Evolutionary conservation across 2,113 vertebrate genomes (phyloP), one percentile per base, ranked within the genome.

Genomic region (Elaphurus davidianus): DNA sequence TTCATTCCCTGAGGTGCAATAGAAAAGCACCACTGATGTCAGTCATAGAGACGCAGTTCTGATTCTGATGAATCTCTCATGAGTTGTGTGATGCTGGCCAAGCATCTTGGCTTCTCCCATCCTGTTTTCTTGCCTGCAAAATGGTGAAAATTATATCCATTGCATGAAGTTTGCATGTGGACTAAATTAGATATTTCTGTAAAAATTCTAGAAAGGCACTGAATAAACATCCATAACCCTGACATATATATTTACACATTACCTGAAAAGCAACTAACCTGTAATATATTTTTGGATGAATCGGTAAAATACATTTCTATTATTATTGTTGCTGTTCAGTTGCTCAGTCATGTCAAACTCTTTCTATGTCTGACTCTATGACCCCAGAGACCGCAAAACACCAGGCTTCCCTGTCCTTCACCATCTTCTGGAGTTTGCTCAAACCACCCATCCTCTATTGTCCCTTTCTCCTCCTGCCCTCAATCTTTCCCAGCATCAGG

Each of bases 1-100:
- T 40, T 5, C 21, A 81, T 25, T 15, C n/a, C 28, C 4, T 7
- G 3, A 30, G 17, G 3, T 52, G 16, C 21, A 14, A 6, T 6
- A 28, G 47, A 47, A 62, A 59, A 27, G 7, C 40, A 23, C 1
- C 6, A 3, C 27, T 45, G 43, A 36, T 25, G 7, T 76, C 36
- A 62, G 16, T n/a, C 16, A 15, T 2, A 62, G 27, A 30, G n/a
- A 6, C 19, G 1, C 0, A 0, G 28, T 17, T 71, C 59, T 43
- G 45, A 43, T 2, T 57, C 43, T 17, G 2, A 23, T 45, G 28
- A 15, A 33, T 36, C 17, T 83, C 71, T 55, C 9, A 3, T 27
- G 16, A n/a, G 50, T 0, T 27, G 1, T 43, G 23, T 27, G 74
- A 43, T 33, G 0, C 45, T 17, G 16, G 17, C 7, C 28, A 60